phyloP scores from a whole-genome alignment of 2,888 invertebrate genomes.

The Coenonympha glycerion region DNA sequence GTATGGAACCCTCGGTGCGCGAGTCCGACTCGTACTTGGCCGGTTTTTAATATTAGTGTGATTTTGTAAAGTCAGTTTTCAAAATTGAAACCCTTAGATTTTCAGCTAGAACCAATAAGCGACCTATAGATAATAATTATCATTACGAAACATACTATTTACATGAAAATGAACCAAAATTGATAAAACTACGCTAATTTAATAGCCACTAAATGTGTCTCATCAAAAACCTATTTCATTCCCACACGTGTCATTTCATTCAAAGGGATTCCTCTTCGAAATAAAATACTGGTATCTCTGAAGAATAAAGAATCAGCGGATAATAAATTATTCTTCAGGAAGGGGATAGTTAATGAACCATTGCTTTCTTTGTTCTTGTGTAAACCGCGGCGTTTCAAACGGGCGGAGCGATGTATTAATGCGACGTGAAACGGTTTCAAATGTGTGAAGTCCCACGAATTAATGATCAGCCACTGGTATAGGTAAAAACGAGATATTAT shows the following conservation, averaged over 20 bases:
- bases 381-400: constrained; percentile 34
- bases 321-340: constrained; percentile 42
- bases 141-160: neutral
- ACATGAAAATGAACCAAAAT: neutral
- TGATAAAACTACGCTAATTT: neutral
- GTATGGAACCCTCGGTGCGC: too few relatives aligned
- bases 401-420: constrained; percentile 48
- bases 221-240: constrained; percentile 32
- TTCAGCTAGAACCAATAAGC: too few relatives aligned
- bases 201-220: neutral
- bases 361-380: constrained; percentile 57
- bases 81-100: too few relatives aligned
- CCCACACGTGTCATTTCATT: constrained; percentile 27
- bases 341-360: constrained; percentile 58
- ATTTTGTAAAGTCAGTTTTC: too few relatives aligned
- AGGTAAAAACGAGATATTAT: neutral
- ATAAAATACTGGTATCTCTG: constrained; percentile 30
- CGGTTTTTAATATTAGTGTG: too few relatives aligned
- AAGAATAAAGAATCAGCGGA: constrained; percentile 37
- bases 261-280: constrained; percentile 39
- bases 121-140: too few relatives aligned
- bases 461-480: constrained; percentile 40
- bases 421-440: constrained; percentile 45
- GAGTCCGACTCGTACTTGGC: too few relatives aligned
- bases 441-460: constrained; percentile 48